Evolutionary conservation across 2,797 vertebrate genomes (phyloP), one percentile per base, ranked within the genome.

Genomic region (Coregonus suidteri): DNA sequence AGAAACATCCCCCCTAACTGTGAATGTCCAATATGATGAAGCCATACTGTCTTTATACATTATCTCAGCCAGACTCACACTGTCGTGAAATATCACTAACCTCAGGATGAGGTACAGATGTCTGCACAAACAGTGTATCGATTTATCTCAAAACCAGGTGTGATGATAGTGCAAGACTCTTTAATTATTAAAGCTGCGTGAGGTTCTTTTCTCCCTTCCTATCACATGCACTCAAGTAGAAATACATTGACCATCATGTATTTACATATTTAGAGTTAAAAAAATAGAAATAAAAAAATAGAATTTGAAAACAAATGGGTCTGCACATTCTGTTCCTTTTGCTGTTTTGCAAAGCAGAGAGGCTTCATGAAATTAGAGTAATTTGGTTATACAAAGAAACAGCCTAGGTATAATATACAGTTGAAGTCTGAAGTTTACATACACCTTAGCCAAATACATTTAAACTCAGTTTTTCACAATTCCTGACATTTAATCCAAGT

Each of bases 181-280:
- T 92, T 34, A 84, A 89, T 91, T 89, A 87, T 90, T 90, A 81
- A 90, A 76, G 47, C 31, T 3, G 54, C 67, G 25, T 25, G 83
- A 85, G 85, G 83, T 82, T 18, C 52, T 77, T 6, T 71, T 41
- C 14, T 30, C 70, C 47, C 2, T 31, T 25, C n/a, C 4, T 41
- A 4, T 88, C 80, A 85, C 82, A 86, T 83, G 81, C 88, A 76
- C 86, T 87, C 83, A 15, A 31, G 65, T 15, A 47, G 18, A 20
- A 69, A 47, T 4, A 41, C 67, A 18, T 47, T 47, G 41, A 47
- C 9, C 9, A 47, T 47, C 9, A 47, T 13, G 41, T 47, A 47
- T 11, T 47, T 47, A 3, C 41, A 47, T 47, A 47, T 13, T 47
- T 47, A 47, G 7, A 47, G 9, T 47, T 41, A 0, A 37, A 47